Evolutionary conservation across 2,888 invertebrate genomes (phyloP), one percentile per base, ranked within the genome.

Genomic region (Choreutis nemorana): DNA sequence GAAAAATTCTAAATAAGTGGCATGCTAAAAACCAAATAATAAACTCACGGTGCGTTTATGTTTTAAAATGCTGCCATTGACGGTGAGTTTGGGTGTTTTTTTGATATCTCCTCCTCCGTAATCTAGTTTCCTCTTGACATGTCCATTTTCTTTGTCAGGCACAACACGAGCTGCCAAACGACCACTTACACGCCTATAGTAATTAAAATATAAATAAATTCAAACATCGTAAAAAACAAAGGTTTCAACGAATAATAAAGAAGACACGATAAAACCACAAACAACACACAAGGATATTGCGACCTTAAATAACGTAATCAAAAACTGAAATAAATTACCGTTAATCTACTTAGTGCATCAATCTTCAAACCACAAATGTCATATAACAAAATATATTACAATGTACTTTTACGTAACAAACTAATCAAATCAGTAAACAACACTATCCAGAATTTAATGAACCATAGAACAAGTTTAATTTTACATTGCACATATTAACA

Each of bases 51-150:
- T 56, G 21, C 77, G 63, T 48, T 77, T 78, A 37, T 77, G 68
- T 47, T 75, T 77, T 13, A 77, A 56, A 36, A 77, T 75, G 44
- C 56, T 71, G 62, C 67, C 70, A 34, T 62, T 75, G 37, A 61
- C 55, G 6, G 50, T 50, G 16, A 49, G 41, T 40, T 66, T 71
- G 0, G 71, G 68, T 0, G 71, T 66, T 30, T 53, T 71, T 40
- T 50, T 59, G 7, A 37, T 32, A 1, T 60, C 61, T 1, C 35
- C 42, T 2, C 16, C 14, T 2, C 53, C 67, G 28, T 71, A 72
- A 31, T 77, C 65, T 4, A 77, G 53, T 41, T 66, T 77, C 39
- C 77, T 55, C 40, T 71, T 75, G 0, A 54, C 68, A 11, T 54
- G 33, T 1, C 59, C 62, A 1, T 42, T 36, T 31, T 62, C 62